A percentile compares a stretch with the other conserved stretches of the same genome.
Conservation (phyloP, 2,888 invertebrate genomes). For the Elmis aenea region DNA sequence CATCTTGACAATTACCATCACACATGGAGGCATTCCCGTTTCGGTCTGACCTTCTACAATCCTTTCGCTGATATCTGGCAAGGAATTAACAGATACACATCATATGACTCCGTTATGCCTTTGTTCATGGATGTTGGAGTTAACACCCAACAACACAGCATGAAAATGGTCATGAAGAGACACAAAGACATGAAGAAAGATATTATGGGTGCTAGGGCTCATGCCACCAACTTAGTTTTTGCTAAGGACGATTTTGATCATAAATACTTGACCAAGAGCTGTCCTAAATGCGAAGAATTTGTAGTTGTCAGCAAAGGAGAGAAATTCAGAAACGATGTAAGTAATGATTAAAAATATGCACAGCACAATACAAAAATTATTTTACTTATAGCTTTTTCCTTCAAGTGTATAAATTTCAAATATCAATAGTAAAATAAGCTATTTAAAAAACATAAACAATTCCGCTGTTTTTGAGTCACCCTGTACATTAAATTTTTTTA, state of each 20-base stretch:
- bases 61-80: slow-evolving; percentile 46
- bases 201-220: slow-evolving; percentile 32
- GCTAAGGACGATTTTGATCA: slow-evolving; percentile 34
- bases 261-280: slow-evolving; percentile 32
- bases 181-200: slow-evolving; percentile 30
- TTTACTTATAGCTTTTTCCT: too few relatives aligned
- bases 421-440: too few relatives aligned
- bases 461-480: too few relatives aligned
- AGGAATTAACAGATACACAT: slow-evolving; percentile 36
- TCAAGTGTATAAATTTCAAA: too few relatives aligned
- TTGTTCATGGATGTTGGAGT: slow-evolving; percentile 31
- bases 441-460: too few relatives aligned
- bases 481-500: background rate
- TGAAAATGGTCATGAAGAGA: slow-evolving; percentile 36
- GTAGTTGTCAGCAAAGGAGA: slow-evolving; percentile 37
- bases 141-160: slow-evolving; percentile 30
- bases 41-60: slow-evolving; percentile 45
- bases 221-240: slow-evolving; percentile 38
- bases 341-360: slow-evolving; percentile 21
- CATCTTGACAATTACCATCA: slow-evolving; percentile 32
- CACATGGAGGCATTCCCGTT: slow-evolving; percentile 37
- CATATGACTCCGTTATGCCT: slow-evolving; percentile 36
- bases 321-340: slow-evolving; percentile 29
- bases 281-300: slow-evolving; percentile 34
- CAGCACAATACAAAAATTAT: too few relatives aligned